Percentiles rank a stretch among this genome's conserved stretches.
These are phyloP conservation scores for Aphelenchoides besseyi DNA, from an alignment of 1,140 invertebrate genomes.

Conservation along the genomic window DNA sequence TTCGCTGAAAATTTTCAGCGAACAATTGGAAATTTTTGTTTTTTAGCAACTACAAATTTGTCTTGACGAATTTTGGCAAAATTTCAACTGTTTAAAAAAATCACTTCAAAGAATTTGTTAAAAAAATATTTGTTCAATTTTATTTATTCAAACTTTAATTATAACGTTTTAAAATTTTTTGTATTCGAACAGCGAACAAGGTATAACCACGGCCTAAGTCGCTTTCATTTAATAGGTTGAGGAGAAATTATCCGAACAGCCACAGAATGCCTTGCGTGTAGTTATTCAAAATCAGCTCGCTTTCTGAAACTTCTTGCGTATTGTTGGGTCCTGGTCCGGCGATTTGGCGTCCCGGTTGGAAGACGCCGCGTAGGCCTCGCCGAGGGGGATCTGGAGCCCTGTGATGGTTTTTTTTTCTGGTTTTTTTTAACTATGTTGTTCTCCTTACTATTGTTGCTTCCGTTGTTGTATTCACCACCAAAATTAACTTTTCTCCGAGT, in stretches of 20 bases:
- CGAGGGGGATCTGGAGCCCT: neutral
- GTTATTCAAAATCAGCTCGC: no score
- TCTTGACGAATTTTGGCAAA: neutral
- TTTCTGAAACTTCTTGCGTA: no score
- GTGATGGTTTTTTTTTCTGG: neutral
- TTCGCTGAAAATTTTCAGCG: neutral
- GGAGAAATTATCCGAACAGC: no score
- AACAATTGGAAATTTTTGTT: neutral
- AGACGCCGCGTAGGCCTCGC: no score
- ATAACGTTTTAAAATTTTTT: neutral
- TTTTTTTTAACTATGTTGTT: neutral
- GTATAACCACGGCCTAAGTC: neutral
- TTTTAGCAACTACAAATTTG: neutral
- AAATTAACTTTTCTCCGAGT: no score
- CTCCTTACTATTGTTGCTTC: neutral
- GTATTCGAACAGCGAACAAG: neutral
- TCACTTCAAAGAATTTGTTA: neutral
- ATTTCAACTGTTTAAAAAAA: neutral
- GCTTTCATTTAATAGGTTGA: neutral
- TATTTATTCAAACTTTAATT: neutral
- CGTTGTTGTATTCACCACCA: no score
- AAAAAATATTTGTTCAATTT: no score
- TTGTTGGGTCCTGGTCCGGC: neutral
- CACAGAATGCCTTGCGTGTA: no score
- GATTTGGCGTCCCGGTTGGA: neutral